Evolutionary conservation across 2,797 vertebrate genomes (phyloP), one percentile per base, ranked within the genome.

Genomic region (Anisognathus igniventris): DNA sequence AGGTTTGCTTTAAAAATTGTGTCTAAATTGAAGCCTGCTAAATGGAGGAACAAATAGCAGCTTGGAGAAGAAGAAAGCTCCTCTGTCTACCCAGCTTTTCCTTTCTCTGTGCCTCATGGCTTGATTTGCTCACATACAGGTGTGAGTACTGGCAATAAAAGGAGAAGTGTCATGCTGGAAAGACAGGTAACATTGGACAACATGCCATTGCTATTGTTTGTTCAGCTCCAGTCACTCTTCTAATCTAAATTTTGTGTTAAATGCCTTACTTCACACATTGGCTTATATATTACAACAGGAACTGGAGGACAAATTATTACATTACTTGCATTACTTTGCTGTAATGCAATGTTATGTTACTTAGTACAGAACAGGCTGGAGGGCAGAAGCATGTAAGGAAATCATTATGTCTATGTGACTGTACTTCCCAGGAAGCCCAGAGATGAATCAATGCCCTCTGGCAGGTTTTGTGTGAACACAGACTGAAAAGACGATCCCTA

Each of bases 111-210:
- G 19, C 31, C 27, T 77, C 37, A 14, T 7, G 24, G 40, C 21
- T 12, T 56, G 12, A 44, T 80, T 44, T 74, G 25, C 33, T 12
- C 19, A 14, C 1, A 0, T 10, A 22, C 17, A 61, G 18, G 9
- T 30, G 24, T 14, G 2, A 28, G 21, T 48, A n/a, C 44, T 31
- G n/a, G 17, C 57, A 76, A 16, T 1, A 8, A 57, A 79, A 57
- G 33, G 24, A 6, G 10, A 81, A 71, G 17, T 1, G 0, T 28
- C 27, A 3, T 3, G 0, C 25, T 80, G 53, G 45, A 51, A 74
- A 65, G 42, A 57, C 16, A 33, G 19, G 22, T 7, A 45, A 27
- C 35, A 45, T 1, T 62, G 1, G 57, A 54, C 51, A 53, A 57
- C 3, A 4, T 5, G 3, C 2, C 37, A 31, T 21, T 47, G 20